A percentile compares a stretch with the other conserved stretches of the same genome.
Evolutionary conservation across 2,797 vertebrate species (phyloP).

Genomic region (Poeciliopsis infans): DNA sequence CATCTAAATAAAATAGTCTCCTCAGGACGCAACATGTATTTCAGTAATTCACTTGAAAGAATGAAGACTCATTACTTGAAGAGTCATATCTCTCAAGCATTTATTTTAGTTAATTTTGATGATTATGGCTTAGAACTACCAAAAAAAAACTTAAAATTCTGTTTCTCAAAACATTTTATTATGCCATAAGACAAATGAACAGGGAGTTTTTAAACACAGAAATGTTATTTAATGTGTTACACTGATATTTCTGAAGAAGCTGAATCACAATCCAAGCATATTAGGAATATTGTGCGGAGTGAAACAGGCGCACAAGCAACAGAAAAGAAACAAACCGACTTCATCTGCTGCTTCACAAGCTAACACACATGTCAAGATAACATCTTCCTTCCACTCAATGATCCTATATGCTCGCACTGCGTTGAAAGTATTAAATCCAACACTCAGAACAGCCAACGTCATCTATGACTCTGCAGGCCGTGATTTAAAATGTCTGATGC

Average conservation of each 20-base stretch:
- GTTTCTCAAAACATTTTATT: neutral
- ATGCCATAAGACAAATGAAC: neutral
- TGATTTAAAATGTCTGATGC: neutral
- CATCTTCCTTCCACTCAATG: neutral
- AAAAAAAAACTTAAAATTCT: neutral
- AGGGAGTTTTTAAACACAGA: neutral
- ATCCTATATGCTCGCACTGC: neutral
- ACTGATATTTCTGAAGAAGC: neutral
- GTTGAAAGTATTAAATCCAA: neutral
- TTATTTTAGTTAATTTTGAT: conserved; percentile 1
- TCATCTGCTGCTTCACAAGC: neutral
- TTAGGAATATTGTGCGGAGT: neutral
- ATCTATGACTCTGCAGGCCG: neutral
- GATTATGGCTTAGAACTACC: neutral
- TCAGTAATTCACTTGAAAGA: neutral
- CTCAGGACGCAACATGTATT: neutral
- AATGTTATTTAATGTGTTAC: neutral
- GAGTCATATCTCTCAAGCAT: too few relatives aligned
- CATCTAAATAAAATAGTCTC: neutral
- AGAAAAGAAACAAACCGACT: neutral
- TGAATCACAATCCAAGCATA: neutral
- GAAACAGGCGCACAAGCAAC: neutral
- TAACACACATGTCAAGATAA: neutral
- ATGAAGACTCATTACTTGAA: neutral
- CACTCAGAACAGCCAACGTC: neutral